phyloP scores from a whole-genome alignment of 2,888 invertebrate species.

The Drosophila melanosoma region DNA sequence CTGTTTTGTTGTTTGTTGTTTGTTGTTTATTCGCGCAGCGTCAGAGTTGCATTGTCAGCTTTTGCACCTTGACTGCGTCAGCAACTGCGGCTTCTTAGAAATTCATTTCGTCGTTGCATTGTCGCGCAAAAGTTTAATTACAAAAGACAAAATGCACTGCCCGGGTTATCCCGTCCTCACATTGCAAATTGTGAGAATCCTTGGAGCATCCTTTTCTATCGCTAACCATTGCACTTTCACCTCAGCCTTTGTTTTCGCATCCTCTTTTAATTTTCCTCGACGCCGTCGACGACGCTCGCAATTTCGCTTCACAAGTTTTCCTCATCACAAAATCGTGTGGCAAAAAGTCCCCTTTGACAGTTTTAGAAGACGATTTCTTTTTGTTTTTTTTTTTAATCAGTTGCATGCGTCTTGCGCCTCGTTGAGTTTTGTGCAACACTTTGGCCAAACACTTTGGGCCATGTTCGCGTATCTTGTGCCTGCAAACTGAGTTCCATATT shows the following conservation, averaged over 20 bases:
- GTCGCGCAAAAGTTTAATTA: slow-evolving; percentile 77
- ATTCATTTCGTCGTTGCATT: slow-evolving; percentile 60
- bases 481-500: not conserved
- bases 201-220: slow-evolving; percentile 4
- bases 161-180: not conserved
- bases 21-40: slow-evolving; percentile 26
- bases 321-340: slow-evolving; percentile 71
- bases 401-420: slow-evolving; percentile 65
- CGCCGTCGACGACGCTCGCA: slow-evolving; percentile 48
- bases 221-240: slow-evolving; percentile 52
- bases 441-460: slow-evolving; percentile 39
- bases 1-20: slow-evolving; percentile 6
- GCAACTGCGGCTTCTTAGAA: slow-evolving; percentile 43
- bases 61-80: slow-evolving; percentile 55
- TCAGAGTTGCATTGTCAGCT: slow-evolving; percentile 56
- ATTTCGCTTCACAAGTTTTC: slow-evolving; percentile 72
- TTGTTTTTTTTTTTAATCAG: slow-evolving; percentile 65
- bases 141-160: slow-evolving; percentile 68
- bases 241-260: slow-evolving; percentile 40
- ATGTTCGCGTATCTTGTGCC: not conserved
- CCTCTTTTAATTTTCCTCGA: slow-evolving; percentile 57
- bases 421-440: slow-evolving; percentile 66
- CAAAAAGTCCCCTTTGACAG: slow-evolving; percentile 65
- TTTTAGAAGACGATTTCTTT: slow-evolving; percentile 56
- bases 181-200: not conserved